Percentiles rank a stretch among this genome's conserved stretches.
phyloP scores from a whole-genome alignment of 1,140 invertebrate genomes.

The Odontomachus brunneus region DNA sequence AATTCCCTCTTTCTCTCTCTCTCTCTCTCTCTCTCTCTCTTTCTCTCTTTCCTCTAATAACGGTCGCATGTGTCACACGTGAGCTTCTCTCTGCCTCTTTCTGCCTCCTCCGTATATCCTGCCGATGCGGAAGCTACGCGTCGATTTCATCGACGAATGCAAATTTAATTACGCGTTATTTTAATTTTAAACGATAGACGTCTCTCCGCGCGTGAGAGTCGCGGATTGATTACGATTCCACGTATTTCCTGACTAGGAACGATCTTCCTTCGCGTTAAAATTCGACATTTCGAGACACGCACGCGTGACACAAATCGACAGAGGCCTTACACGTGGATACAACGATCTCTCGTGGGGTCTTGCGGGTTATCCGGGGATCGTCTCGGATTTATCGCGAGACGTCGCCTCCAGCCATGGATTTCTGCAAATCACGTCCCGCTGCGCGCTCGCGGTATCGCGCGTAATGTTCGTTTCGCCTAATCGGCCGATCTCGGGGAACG shows the following conservation, averaged over 20 bases:
- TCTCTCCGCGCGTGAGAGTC: not conserved
- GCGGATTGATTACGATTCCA: no score
- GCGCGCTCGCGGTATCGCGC: conserved; percentile 16
- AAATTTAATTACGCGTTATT: conserved; percentile 22
- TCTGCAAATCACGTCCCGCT: conserved; percentile 53
- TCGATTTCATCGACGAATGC: not conserved
- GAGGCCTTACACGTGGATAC: not conserved
- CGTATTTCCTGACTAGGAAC: no score
- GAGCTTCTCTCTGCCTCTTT: no score
- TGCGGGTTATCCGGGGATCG: conserved; percentile 6
- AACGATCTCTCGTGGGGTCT: not conserved
- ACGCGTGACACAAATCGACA: no score
- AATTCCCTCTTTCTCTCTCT: not conserved
- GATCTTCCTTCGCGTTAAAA: no score
- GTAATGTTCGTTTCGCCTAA: conserved; percentile 51
- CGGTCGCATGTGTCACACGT: no score
- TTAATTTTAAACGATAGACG: not conserved
- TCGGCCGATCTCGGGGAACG: conserved; percentile 45
- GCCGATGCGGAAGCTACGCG: not conserved
- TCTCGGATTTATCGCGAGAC: not conserved
- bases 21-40: not conserved
- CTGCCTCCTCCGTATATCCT: no score
- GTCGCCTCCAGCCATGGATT: conserved; percentile 4
- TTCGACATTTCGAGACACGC: no score
- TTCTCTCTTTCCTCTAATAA: not conserved